Base-by-base conservation (phyloP, 92 coral and sea anemone species). In the Ricordea florida region DNA sequence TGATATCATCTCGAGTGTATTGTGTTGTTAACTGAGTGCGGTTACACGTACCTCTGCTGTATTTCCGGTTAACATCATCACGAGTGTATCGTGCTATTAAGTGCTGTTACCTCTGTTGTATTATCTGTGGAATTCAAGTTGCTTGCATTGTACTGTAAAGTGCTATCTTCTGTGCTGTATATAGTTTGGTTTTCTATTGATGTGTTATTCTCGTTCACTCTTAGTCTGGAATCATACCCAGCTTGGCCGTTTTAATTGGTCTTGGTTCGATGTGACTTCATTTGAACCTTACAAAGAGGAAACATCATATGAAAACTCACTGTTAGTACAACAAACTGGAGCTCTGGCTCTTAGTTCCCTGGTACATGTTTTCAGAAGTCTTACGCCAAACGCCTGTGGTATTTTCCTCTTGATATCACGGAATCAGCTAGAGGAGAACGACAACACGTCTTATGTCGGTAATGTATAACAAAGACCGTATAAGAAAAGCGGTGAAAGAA, bases 221-320 rank as follows among this genome's bases (percentile, higher is more conserved):
- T 21, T 80, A 94, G 98, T 94, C 17, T 94, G 98, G 98, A 96
- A 91, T 72, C 97, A 94, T 33, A 92, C 88, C 24, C 92, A 92
- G 79, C 75, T 85, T 48, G 84, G 98, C 41, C 91, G 97, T 38
- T 94, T 88, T 78, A 94, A 88, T 76, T 94, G 97, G 92, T 80
- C 90, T 31, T 94, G 98, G 98, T 87, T 88, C 80, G 98, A 94
- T 59, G 94, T 94, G 79, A 87, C 98, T 13, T 91, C 98, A 13
- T 94, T 94, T 72, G 98, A 94, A 34, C 88, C 97, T 1, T 94
- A 94, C 66, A 34, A 81, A 21, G 98, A 94, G 50, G 98, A 94
- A 55, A 94, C 98, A 2, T 94, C 98, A 0, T 94, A 94, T 72
- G 98, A 94, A 65, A 91, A 94, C 58, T 94, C 98, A 18, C 52